Conservation (phyloP, 2,797 vertebrate species). For the Xiphorhynchus erythropygius region DNA sequence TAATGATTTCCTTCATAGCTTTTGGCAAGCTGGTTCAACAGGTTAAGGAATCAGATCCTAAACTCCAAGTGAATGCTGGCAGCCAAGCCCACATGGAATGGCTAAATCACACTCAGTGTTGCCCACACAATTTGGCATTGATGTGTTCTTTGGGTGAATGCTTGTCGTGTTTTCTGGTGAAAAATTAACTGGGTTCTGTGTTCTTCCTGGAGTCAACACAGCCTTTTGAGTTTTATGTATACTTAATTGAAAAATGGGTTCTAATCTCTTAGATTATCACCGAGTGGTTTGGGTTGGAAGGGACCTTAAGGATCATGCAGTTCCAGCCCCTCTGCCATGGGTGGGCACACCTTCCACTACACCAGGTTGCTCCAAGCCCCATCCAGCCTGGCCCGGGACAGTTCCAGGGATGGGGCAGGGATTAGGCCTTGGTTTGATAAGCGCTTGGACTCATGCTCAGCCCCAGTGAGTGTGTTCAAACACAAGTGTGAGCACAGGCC, state of each 20-base stretch:
- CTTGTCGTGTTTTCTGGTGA: slow-evolving; percentile 1
- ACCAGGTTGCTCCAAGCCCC: neutral
- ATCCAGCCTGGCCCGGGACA: neutral
- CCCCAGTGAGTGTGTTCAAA: neutral
- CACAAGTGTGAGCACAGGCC: neutral
- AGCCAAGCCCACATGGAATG: neutral
- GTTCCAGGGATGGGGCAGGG: neutral
- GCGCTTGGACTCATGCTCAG: neutral
- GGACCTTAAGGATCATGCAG: neutral
- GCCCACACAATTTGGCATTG: neutral
- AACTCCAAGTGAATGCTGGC: neutral
- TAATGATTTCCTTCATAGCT: slow-evolving; percentile 41
- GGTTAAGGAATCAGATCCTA: slow-evolving; percentile 3
- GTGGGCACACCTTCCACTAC: neutral
- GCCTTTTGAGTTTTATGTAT: neutral
- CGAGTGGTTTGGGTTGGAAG: neutral
- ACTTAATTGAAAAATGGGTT: neutral
- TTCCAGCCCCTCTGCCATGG: neutral
- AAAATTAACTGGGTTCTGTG: slow-evolving; percentile 29
- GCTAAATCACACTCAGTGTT: neutral
- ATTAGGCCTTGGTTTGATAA: neutral
- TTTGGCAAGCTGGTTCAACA: slow-evolving; percentile 16
- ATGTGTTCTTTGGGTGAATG: neutral
- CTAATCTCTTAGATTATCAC: neutral
- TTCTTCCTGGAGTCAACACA: neutral